Evolutionary conservation across 2,113 vertebrate genomes (phyloP), one percentile per base, ranked within the genome.

Genomic region (Colistium nudipinnis): DNA sequence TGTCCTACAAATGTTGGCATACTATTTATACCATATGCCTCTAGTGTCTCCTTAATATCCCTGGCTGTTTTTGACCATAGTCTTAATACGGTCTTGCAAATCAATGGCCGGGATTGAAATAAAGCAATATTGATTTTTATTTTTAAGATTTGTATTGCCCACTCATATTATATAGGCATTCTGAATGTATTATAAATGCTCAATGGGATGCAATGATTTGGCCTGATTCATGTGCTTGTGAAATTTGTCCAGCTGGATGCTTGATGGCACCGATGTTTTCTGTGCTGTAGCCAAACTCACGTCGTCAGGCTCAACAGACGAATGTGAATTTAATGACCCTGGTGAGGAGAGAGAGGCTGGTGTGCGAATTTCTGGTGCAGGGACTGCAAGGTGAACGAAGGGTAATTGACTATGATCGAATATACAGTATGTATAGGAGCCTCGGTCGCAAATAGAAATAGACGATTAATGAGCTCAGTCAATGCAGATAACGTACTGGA

Each of bases 401-500:
- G 60, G 31, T 63, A 44, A 78, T 70, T 70, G 28, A 61, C n/a
- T 51, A 16, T 39, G n/a, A 19, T 10, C 48, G 19, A 27, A 45
- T 35, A 52, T 55, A 60, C 14, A 52, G 61, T 54, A 63, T 43
- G 30, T 25, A 47, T 51, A 67, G 69, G 30, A 76, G 36, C 45
- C 24, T 51, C 14, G 12, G 14, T 16, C 43, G 51, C 33, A 57
- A 57, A 45, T 17, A 22, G 24, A 39, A 28, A n/a, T n/a, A n/a
- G 57, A 66, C 62, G 55, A 81, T 71, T 67, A 67, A 75, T 62
- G 38, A 62, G 63, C 28, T 48, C 22, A 49, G 43, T 76, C 55
- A 39, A 30, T 65, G 62, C n/a, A 76, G 30, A 56, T 19, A 27
- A 59, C 62, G 35, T 54, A 27, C 39, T 62, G 17, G 41, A 55